These are phyloP conservation scores for Diadema setosum DNA, from an alignment of 35 echinoderm and acorn worm genomes.

Conservation along the genomic window DNA sequence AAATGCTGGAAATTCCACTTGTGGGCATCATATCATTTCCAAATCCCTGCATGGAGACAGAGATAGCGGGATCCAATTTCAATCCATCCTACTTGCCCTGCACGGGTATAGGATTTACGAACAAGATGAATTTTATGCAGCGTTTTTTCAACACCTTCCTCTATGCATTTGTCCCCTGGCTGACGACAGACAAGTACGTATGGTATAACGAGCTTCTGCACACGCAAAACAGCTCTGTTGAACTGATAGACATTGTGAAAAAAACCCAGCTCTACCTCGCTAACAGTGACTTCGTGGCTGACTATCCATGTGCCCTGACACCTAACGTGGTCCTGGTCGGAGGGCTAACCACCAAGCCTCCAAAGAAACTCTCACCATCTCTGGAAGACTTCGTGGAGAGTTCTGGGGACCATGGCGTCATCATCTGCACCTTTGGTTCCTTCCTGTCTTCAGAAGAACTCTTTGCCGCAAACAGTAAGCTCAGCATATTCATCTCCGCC, in stretches of 20 bases:
- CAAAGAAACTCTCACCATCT: not conserved
- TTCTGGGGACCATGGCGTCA: not conserved
- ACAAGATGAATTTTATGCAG: constrained; percentile 1
- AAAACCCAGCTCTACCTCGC: not conserved
- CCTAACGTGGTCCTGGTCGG: not conserved
- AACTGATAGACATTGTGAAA: not conserved
- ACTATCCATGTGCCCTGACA: not conserved
- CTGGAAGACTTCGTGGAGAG: not conserved
- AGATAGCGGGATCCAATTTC: not conserved
- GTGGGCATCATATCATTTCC: constrained; percentile 1
- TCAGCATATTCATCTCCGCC: not conserved
- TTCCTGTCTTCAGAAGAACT: not conserved
- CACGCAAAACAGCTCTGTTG: not conserved
- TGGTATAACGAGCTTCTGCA: not conserved
- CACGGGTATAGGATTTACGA: not conserved
- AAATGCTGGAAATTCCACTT: not conserved
- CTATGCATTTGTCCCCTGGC: not conserved
- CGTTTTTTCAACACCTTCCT: constrained; percentile 3
- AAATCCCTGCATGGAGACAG: not conserved
- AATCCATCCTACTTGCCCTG: constrained; percentile 9
- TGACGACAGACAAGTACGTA: not conserved
- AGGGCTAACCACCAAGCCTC: not conserved
- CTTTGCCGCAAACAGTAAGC: not conserved
- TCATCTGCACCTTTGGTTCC: not conserved
- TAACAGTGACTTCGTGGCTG: constrained; percentile 5